These are phyloP conservation scores for Eristalis intricaria DNA, from an alignment of 2,888 invertebrate species.

Conservation along the genomic window DNA sequence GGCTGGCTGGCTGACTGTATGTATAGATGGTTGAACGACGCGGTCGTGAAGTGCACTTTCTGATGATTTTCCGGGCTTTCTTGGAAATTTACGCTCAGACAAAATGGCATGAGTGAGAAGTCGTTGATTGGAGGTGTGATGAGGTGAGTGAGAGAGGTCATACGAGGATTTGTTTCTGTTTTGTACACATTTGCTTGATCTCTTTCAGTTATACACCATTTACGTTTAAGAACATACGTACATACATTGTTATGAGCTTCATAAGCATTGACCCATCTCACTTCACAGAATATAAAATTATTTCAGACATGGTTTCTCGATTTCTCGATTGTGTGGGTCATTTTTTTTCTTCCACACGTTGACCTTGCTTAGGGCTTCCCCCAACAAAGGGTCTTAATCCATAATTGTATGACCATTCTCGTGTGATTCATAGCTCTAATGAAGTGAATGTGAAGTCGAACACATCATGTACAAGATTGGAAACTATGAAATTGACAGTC, in stretches of 20 bases:
- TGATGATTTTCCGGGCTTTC: constrained; percentile 60
- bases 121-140: constrained; percentile 55
- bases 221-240: background rate
- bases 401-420: too few species aligned
- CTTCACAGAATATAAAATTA: too few species aligned
- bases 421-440: too few species aligned
- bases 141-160: constrained; percentile 59
- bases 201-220: constrained; percentile 34
- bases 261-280: background rate
- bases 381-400: too few species aligned
- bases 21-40: constrained; percentile 32
- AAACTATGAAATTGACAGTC: background rate
- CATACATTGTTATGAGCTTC: background rate
- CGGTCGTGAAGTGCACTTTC: constrained; percentile 55
- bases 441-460: too few species aligned
- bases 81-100: constrained; percentile 61
- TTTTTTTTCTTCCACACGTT: too few species aligned
- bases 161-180: constrained; percentile 12
- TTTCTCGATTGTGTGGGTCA: too few species aligned
- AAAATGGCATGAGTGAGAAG: constrained; percentile 61
- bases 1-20: constrained; percentile 10
- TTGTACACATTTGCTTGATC: constrained; percentile 31
- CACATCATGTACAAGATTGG: background rate
- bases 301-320: too few species aligned
- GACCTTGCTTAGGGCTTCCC: too few species aligned